Base-by-base conservation (phyloP, 2,888 invertebrate genomes). In the Drosophila greeni region DNA sequence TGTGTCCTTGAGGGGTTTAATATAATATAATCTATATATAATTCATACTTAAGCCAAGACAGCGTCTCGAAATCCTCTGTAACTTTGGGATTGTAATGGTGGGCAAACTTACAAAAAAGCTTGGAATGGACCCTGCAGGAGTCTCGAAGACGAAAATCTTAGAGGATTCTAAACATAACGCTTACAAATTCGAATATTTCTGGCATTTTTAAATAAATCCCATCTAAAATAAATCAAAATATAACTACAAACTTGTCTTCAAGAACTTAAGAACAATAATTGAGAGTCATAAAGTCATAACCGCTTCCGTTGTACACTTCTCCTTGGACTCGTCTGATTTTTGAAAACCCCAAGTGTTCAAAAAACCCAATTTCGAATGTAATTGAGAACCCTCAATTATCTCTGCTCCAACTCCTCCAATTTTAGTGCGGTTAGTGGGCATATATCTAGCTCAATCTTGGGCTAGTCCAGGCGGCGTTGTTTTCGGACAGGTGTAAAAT, bases 401-500 rank as follows among this genome's bases (percentile, higher is more conserved):
- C n/a, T n/a, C 23, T 23, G 7, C 14, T 23, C 7, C 8, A 2
- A n/a, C 42, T 42, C 2, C 0, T 6, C 12, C 16, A 18, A 5
- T 29, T 18, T 20, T 0, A 8, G 8, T 29, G 29, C 8, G 29
- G 8, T 14, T 18, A 14, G 8, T 14, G 18, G 18, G 8, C 45
- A 18, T 4, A 31, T 18, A 45, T 29, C 29, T 45, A 45, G 29
- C 29, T 45, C 1, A 12, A 45, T 31, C 18, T 31, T 8, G 8
- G 8, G 18, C 8, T 12, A 4, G 7, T 12, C n/a, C 18, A 14
- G 47, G 31, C 16, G 18, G 18, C 31, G 20, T 12, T 16, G 8
- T 37, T 42, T 23, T 39, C 23, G 47, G 43, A 57, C 57, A 65
- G 42, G 42, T 69, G 59, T 43, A 47, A 74, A 77, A 76, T 71